Evolutionary conservation across 1,140 invertebrate species (phyloP).

Genomic region (Drosophila setifemur): DNA sequence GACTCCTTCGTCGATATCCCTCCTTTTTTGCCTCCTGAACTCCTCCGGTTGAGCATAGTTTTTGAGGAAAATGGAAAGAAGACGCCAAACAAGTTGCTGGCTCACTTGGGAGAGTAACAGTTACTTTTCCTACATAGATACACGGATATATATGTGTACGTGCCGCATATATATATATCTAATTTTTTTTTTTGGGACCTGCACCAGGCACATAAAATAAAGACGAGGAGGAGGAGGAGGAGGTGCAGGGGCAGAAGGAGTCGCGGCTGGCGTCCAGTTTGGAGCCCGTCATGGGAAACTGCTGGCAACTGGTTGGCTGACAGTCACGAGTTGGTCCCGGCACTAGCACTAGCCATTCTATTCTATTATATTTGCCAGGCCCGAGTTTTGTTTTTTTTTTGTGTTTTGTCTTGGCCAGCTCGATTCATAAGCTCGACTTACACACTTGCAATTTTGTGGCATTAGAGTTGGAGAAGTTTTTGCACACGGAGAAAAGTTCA

Average conservation of each 20-base stretch:
- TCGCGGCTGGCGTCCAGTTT: constrained; percentile 52
- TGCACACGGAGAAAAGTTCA: constrained; percentile 2
- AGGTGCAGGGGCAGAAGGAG: constrained; percentile 23
- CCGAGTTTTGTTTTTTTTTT: background rate
- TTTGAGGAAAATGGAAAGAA: constrained; percentile 64
- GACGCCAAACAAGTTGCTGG: constrained; percentile 71
- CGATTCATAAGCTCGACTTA: constrained; percentile 63
- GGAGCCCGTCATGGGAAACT: constrained; percentile 54
- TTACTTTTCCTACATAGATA: constrained; percentile 66
- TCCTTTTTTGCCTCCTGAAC: background rate
- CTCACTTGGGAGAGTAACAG: constrained; percentile 67
- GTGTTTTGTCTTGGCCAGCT: constrained; percentile 36
- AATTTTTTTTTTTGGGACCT: constrained; percentile 48
- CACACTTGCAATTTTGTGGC: constrained; percentile 68
- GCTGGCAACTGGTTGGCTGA: constrained; percentile 70
- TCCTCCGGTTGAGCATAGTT: constrained; percentile 20
- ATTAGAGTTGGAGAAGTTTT: constrained; percentile 25
- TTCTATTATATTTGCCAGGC: constrained; percentile 61
- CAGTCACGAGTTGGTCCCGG: constrained; percentile 65
- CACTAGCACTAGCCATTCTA: constrained; percentile 39
- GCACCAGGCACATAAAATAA: too few species aligned
- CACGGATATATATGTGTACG: constrained; percentile 19
- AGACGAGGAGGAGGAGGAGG: too few species aligned
- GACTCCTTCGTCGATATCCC: too few species aligned
- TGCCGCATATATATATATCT: constrained; percentile 10